Percentiles rank a stretch among this genome's conserved stretches.
Evolutionary conservation across 2,888 invertebrate species (phyloP).

Genomic region (Pheosia gnoma): DNA sequence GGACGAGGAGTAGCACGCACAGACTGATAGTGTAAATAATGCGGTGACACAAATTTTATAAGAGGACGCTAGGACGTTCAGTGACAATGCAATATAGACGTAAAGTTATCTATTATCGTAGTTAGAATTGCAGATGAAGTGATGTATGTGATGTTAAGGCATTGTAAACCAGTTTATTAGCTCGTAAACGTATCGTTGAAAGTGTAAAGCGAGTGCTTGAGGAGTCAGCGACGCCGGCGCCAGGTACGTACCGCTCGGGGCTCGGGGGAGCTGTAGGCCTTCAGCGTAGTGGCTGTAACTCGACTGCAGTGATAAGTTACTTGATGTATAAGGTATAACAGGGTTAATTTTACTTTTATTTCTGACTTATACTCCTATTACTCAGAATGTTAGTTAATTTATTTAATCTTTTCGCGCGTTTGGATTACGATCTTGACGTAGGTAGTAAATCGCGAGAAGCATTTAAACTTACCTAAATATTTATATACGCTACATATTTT

Average conservation of each 20-base stretch:
- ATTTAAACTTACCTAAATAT: slow-evolving; percentile 64
- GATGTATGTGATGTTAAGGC: slow-evolving; percentile 70
- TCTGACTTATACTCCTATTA: slow-evolving; percentile 43
- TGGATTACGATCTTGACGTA: slow-evolving; percentile 30
- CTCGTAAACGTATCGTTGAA: slow-evolving; percentile 60
- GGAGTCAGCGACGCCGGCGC: slow-evolving; percentile 58
- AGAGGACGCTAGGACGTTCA: slow-evolving; percentile 47
- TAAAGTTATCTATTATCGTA: slow-evolving; percentile 60
- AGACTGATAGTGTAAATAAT: slow-evolving; percentile 65
- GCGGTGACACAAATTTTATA: slow-evolving; percentile 42
- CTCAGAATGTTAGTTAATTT: slow-evolving; percentile 56
- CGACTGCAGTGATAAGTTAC: slow-evolving; percentile 39
- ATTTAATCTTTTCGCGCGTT: slow-evolving; percentile 49
- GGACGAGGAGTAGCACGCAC: slow-evolving; percentile 72
- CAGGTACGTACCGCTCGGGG: slow-evolving; percentile 70
- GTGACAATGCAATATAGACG: slow-evolving; percentile 69
- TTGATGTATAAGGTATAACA: slow-evolving; percentile 59
- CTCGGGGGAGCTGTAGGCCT: slow-evolving; percentile 15
- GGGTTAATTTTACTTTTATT: slow-evolving; percentile 68
- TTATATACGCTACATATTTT: slow-evolving; percentile 61
- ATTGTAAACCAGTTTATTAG: slow-evolving; percentile 65
- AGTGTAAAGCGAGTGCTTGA: slow-evolving; percentile 72
- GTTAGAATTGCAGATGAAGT: slow-evolving; percentile 61
- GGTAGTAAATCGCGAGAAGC: slow-evolving; percentile 47
- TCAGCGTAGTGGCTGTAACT: slow-evolving; percentile 27